Conservation (phyloP, 1,140 invertebrate species). For the Trichonephila inaurata region DNA sequence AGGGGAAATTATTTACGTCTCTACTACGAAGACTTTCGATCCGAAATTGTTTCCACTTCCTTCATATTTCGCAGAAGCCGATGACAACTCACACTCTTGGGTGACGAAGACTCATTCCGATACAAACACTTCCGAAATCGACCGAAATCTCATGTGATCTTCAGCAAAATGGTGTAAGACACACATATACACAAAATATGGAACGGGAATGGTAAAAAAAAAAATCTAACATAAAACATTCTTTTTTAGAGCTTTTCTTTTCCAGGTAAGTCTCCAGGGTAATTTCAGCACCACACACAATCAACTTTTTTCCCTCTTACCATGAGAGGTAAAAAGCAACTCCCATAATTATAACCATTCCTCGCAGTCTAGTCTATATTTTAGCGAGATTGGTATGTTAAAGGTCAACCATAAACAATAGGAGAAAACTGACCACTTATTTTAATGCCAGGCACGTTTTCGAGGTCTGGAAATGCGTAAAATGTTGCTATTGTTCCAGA, state of each 20-base stretch:
- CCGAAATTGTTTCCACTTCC: background rate
- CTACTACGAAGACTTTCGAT: slow-evolving; percentile 16
- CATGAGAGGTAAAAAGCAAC: background rate
- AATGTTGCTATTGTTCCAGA: background rate
- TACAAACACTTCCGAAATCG: slow-evolving; percentile 24
- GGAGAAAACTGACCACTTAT: slow-evolving; percentile 23
- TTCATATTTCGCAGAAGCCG: slow-evolving; percentile 2
- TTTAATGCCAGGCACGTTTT: slow-evolving; percentile 20
- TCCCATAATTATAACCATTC: background rate
- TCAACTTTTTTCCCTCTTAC: background rate
- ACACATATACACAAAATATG: too few species aligned
- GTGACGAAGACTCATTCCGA: background rate
- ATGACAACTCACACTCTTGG: background rate
- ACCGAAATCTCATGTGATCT: background rate
- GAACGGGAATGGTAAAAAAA: background rate
- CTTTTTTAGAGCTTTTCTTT: background rate
- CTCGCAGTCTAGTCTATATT: background rate
- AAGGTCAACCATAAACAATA: slow-evolving; percentile 54
- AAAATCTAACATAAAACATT: background rate
- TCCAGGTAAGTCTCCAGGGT: background rate
- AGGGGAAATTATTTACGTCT: background rate
- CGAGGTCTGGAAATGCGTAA: background rate
- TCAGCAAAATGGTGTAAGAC: background rate
- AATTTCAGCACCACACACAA: background rate
- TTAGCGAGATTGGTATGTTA: slow-evolving; percentile 47